These are phyloP conservation scores for Maniola jurtina DNA, from an alignment of 1,140 invertebrate genomes.

Conservation along the genomic window DNA sequence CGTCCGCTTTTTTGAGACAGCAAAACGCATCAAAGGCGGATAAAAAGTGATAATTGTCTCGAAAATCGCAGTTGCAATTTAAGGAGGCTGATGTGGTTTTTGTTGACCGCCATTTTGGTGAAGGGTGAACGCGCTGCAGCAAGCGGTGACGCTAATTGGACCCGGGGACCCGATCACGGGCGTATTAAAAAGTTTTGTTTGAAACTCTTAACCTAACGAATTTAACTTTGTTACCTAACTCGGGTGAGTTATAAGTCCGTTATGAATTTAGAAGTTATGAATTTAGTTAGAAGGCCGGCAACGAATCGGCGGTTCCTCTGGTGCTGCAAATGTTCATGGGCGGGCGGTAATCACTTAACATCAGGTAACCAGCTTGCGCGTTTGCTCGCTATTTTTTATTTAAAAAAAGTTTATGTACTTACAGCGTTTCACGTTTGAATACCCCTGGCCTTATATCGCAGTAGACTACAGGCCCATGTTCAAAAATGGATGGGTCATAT, in stretches of 20 bases:
- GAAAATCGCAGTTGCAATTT: slow-evolving; percentile 54
- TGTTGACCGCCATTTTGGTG: slow-evolving; percentile 35
- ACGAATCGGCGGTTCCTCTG: no score
- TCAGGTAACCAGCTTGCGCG: no score
- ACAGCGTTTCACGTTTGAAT: no score
- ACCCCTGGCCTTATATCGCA: no score
- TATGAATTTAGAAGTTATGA: not conserved
- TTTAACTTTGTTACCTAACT: not conserved
- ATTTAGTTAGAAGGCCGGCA: no score
- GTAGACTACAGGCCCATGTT: no score
- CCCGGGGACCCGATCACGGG: slow-evolving; percentile 15
- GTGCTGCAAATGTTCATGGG: no score
- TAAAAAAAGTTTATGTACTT: no score
- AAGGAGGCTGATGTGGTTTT: slow-evolving; percentile 47
- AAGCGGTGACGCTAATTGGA: slow-evolving; percentile 44
- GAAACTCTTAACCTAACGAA: not conserved
- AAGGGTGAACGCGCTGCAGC: slow-evolving; percentile 25
- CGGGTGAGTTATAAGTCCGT: not conserved
- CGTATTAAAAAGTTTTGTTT: not conserved
- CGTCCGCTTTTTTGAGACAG: slow-evolving; percentile 13
- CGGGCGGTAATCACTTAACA: no score
- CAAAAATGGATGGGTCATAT: no score
- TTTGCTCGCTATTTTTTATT: no score
- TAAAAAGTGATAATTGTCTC: slow-evolving; percentile 62
- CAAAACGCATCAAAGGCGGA: slow-evolving; percentile 30